Evolutionary conservation across 1,140 invertebrate genomes (phyloP), one percentile per base, ranked within the genome.

Genomic region (Drosophila lowei): DNA sequence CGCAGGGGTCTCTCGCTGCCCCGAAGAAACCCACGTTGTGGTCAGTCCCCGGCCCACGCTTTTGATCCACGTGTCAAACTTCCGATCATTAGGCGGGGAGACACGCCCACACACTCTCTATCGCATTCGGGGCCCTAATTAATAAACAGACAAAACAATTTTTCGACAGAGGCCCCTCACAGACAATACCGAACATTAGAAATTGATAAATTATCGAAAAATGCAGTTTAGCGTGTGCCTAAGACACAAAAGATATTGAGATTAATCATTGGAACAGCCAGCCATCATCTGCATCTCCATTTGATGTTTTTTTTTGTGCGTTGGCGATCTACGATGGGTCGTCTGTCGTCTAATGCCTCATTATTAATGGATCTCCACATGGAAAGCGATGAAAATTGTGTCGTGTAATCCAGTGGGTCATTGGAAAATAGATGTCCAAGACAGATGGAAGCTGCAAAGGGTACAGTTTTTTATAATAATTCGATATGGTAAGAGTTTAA

Each of bases 101-200:
- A 56, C 48, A 81, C 81, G 77, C 77, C 77, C 73, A 86, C 80
- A 66, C 43, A 30, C n/a, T 5, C 30, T 30, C 2, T 30, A 9
- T 1, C 41, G 4, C 54, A n/a, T 21, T 16, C 16, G 49, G 60
- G 59, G 58, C 67, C 73, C 81, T 86, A 86, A 85, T 86, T 85
- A 85, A 86, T 81, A 81, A 66, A 88, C 83, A 85, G 72, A 86
- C 81, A 85, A 84, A 77, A 71, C 67, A 73, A 80, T 84, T 84
- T 74, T 84, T 57, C 11, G 11, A 3, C 11, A 38, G 67, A 43
- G 55, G 42, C 67, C 56, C 42, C 30, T 38, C 43, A 7, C 21
- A 52, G 25, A 42, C 38, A 42, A 42, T 7, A 25, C 61, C 44
- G 38, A 65, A 60, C 60, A 50, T 15, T 71, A 38, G 11, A 38